phyloP scores from a whole-genome alignment of 2,888 invertebrate genomes.

The Lasioglossum pauxillum region DNA sequence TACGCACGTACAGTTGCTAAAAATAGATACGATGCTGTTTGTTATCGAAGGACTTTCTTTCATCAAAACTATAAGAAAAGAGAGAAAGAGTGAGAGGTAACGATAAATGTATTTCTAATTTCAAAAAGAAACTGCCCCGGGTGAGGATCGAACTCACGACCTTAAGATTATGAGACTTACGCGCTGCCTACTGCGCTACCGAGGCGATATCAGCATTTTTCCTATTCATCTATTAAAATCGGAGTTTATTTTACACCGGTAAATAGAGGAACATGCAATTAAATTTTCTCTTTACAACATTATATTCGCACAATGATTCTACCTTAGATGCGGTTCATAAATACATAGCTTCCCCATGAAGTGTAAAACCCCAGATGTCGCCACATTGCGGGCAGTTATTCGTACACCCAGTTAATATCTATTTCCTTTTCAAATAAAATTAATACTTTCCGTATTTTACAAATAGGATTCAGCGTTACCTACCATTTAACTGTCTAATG shows the following conservation, averaged over 20 bases:
- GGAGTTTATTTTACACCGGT: not conserved
- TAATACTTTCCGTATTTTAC: not conserved
- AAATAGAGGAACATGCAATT: not conserved
- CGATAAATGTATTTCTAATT: not conserved
- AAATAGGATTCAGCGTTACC: not conserved
- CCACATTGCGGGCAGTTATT: constrained; percentile 22
- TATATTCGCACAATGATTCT: not conserved
- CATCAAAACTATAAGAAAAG: not conserved
- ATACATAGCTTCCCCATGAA: not conserved
- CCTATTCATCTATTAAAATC: not conserved
- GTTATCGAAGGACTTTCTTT: not conserved
- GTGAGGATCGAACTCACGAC: constrained; percentile 98
- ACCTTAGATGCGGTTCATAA: not conserved
- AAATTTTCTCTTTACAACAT: not conserved
- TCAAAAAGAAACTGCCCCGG: constrained; percentile 88
- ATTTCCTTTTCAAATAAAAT: not conserved
- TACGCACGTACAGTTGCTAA: too few species aligned
- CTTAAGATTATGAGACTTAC: constrained; percentile 86
- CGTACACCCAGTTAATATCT: not conserved
- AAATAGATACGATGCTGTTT: not conserved
- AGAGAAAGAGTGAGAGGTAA: not conserved
- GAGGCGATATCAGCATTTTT: constrained; percentile 57
- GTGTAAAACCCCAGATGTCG: constrained; percentile 32
- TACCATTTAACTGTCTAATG: not conserved
- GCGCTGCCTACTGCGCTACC: constrained; percentile 83